Percentiles rank a stretch among this genome's conserved stretches.
Evolutionary conservation across 1,140 invertebrate genomes (phyloP).

Genomic region (Drosophila erecta): DNA sequence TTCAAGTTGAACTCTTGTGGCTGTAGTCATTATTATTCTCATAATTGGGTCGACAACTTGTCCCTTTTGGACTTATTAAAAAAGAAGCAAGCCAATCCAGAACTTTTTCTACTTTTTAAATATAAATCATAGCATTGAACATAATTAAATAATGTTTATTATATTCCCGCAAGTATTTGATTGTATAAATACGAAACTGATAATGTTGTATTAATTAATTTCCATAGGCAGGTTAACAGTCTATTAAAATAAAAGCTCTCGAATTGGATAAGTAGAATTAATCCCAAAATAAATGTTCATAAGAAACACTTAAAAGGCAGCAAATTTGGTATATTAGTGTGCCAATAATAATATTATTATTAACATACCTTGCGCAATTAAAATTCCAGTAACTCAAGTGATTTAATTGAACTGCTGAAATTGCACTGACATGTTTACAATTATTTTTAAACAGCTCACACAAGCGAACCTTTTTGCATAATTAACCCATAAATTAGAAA

Average conservation of each 20-base stretch:
- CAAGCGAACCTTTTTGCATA: constrained; percentile 3
- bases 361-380: neutral
- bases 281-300: no score
- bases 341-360: neutral
- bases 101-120: neutral
- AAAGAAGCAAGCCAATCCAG: neutral
- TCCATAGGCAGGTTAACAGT: no score
- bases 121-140: no score
- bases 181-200: no score
- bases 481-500: constrained; percentile 36
- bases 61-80: constrained; percentile 7
- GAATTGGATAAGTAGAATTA: no score
- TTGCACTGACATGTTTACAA: constrained; percentile 8
- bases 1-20: constrained; percentile 14
- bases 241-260: no score
- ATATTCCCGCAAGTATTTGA: no score
- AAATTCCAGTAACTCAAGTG: neutral
- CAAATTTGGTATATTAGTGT: no score
- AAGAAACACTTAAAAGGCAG: no score
- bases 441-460: constrained; percentile 13
- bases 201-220: no score
- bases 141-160: no score
- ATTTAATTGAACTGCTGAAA: constrained; percentile 9
- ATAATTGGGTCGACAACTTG: constrained; percentile 44
- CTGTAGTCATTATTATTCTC: constrained; percentile 8